Evolutionary conservation across 2,888 invertebrate genomes (phyloP), one percentile per base, ranked within the genome.

Genomic region (Ecdyonurus torrentis): DNA sequence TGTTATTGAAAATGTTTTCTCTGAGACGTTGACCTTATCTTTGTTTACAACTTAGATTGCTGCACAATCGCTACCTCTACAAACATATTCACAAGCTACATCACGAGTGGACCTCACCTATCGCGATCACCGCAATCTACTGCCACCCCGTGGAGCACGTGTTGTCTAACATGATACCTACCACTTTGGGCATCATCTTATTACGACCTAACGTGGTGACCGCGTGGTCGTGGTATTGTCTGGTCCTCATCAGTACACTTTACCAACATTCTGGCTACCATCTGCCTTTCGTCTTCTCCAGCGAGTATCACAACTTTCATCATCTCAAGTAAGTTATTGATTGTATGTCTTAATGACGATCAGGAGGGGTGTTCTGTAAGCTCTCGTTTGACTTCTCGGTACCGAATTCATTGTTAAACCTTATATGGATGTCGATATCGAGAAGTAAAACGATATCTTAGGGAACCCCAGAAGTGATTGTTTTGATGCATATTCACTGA

Each of bases 121-220:
- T 91, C 62, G 87, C 90, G n/a, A 83, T 90, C 89, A 91, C 75
- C 90, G 90, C n/a, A n/a, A n/a, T n/a, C n/a, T n/a, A n/a, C n/a
- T n/a, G n/a, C n/a, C n/a, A n/a, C n/a, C n/a, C n/a, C 0, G 72
- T 88, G 55, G 78, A 78, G 66, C 89, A 91, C 72, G 76, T 89
- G 63, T 79, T 89, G 66, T 87, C 88, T 58, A 91, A 91, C 75
- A 72, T 90, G 63, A 68, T 89, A 64, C 91, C 91, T 23, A 85
- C 87, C 2, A 81, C 87, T 69, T 71, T 88, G 65, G 68, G 87
- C 3, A 60, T 85, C 18, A 79, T 85, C 66, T 71, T 86, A 23
- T 81, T 87, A 79, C 85, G 87, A 10, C 85, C 87, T 3, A 88
- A 88, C 72, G 82, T 87, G n/a, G 84, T 85, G 53, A 86, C 85